Percentiles rank a stretch among this genome's conserved stretches.
These are phyloP conservation scores for Crotalus horridus DNA, from an alignment of 2,113 vertebrate species.

Conservation along the genomic window DNA sequence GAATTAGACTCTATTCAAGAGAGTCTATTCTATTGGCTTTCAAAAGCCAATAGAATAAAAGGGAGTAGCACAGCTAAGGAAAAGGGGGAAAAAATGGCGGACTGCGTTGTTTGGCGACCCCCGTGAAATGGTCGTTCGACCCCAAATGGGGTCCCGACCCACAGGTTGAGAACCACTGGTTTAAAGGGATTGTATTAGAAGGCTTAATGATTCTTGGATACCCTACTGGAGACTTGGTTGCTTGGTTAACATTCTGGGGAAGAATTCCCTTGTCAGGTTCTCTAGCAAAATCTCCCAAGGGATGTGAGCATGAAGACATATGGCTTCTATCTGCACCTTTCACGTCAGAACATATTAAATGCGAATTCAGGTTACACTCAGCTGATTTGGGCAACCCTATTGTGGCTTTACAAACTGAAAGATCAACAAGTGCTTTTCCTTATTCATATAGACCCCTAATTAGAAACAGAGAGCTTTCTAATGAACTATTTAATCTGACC, in stretches of 20 bases:
- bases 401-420: neutral
- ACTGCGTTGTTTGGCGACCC: too few species aligned
- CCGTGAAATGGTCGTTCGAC: too few species aligned
- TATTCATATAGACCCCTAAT: neutral
- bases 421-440: neutral
- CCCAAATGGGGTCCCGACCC: too few species aligned
- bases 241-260: neutral
- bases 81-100: too few species aligned
- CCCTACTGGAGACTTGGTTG: neutral
- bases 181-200: neutral
- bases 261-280: neutral
- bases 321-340: neutral
- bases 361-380: neutral
- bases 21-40: too few species aligned
- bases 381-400: neutral
- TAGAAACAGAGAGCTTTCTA: too few species aligned
- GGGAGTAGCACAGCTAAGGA: too few species aligned
- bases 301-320: neutral
- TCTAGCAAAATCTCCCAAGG: neutral
- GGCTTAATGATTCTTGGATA: neutral
- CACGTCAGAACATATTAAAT: neutral
- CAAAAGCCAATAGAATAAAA: too few species aligned
- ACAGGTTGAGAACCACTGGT: too few species aligned
- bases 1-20: too few species aligned
- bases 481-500: too few species aligned